Percentiles rank a stretch among this genome's conserved stretches.
Conservation (phyloP, 2,888 invertebrate genomes). For the Mesoligia furuncula region DNA sequence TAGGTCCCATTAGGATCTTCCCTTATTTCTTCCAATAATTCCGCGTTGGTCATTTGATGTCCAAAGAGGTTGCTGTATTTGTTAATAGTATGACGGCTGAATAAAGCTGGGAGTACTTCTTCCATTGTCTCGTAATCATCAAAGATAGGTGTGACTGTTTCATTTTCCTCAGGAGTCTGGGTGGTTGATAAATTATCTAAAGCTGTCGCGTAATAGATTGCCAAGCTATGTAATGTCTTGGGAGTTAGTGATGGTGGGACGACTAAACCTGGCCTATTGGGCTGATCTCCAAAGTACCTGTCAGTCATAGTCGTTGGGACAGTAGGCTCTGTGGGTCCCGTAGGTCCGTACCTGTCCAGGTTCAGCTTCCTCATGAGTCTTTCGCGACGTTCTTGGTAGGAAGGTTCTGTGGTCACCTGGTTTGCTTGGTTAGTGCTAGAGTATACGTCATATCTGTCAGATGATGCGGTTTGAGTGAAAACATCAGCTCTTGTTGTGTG, state of each 20-base stretch:
- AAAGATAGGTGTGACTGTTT: conserved; percentile 77
- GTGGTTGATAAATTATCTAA: conserved; percentile 90
- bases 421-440: conserved; percentile 72
- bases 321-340: conserved; percentile 86
- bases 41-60: conserved; percentile 78
- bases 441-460: conserved; percentile 76
- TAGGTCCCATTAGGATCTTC: conserved; percentile 84
- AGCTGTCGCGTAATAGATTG: conserved; percentile 94
- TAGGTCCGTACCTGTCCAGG: conserved; percentile 86
- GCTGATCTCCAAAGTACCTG: conserved; percentile 84
- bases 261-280: conserved; percentile 91
- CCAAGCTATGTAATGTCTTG: conserved; percentile 94
- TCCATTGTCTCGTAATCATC: conserved; percentile 84
- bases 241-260: conserved; percentile 94
- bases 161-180: conserved; percentile 78
- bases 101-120: conserved; percentile 90
- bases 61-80: conserved; percentile 90
- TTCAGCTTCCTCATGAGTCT: conserved; percentile 93
- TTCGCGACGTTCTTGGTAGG: conserved; percentile 92
- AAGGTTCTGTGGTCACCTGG: conserved; percentile 79
- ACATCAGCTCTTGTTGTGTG: conserved; percentile 75
- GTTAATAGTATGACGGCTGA: conserved; percentile 92
- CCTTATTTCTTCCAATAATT: conserved; percentile 83
- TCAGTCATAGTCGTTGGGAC: conserved; percentile 84
- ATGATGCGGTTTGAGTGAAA: conserved; percentile 75